Evolutionary conservation across 2,113 vertebrate genomes (phyloP).

Genomic region (Nannospalax galili): DNA sequence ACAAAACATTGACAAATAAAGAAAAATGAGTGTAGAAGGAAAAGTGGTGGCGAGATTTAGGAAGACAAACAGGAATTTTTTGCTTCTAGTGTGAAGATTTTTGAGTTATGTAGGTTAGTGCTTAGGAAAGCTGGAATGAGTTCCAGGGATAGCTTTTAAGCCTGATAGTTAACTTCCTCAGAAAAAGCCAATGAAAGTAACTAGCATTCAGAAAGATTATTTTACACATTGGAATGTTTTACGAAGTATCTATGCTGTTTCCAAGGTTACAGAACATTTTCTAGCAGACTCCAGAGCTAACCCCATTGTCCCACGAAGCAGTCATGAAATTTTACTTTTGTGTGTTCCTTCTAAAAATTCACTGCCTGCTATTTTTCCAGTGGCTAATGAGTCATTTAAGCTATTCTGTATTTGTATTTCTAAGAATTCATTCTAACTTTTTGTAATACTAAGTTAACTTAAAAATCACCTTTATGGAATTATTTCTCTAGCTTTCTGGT

Average conservation of each 20-base stretch:
- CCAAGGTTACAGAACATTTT: conserved; percentile 7
- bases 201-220: neutral
- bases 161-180: neutral
- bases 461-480: neutral
- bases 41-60: neutral
- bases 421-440: conserved; percentile 47
- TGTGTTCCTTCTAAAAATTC: conserved; percentile 40
- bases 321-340: conserved; percentile 42
- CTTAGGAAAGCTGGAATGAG: neutral
- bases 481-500: neutral
- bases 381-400: neutral
- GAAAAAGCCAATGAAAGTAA: neutral
- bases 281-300: neutral
- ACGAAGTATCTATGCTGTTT: neutral
- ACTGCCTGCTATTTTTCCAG: neutral
- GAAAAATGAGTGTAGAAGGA: neutral
- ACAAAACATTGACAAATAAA: neutral
- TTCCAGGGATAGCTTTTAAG: neutral
- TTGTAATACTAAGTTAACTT: conserved; percentile 33
- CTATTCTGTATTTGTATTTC: conserved; percentile 8
- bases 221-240: neutral
- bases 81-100: neutral
- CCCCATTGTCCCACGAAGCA: neutral
- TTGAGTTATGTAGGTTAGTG: neutral
- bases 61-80: neutral